Evolutionary conservation across 2,888 invertebrate genomes (phyloP).

Genomic region (Macrophya annulata): DNA sequence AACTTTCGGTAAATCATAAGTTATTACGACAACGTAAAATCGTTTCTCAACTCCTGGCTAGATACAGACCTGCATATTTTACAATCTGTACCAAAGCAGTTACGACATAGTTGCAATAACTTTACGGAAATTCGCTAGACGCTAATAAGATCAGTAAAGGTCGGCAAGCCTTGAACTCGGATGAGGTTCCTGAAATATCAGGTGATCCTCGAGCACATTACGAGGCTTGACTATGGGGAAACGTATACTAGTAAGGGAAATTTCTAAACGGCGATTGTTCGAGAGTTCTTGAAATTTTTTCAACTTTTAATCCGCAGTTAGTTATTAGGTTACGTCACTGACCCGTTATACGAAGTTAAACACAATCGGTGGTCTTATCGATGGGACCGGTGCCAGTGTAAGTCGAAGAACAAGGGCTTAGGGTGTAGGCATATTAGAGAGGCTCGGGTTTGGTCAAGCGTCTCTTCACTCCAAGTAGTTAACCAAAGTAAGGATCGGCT

Average conservation of each 20-base stretch:
- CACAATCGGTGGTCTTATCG: conserved; percentile 30
- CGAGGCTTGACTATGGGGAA: not conserved
- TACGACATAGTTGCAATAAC: conserved; percentile 50
- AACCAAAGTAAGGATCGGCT: not conserved
- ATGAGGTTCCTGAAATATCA: conserved; percentile 18
- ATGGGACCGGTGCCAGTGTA: conserved; percentile 2
- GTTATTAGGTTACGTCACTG: conserved; percentile 27
- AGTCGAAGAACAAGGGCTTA: conserved; percentile 3
- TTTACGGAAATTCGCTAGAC: conserved; percentile 47
- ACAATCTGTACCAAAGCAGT: conserved; percentile 49
- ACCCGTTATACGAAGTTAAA: conserved; percentile 32
- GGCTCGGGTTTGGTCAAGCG: conserved; percentile 27
- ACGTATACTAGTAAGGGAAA: not conserved
- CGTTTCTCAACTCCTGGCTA: conserved; percentile 28
- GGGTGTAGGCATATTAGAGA: conserved; percentile 5
- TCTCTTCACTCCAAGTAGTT: not conserved
- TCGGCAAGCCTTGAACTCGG: conserved; percentile 23
- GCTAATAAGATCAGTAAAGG: conserved; percentile 34
- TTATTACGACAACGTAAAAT: conserved; percentile 39
- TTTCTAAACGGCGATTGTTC: not conserved
- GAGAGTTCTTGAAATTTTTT: not conserved
- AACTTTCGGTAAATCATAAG: conserved; percentile 36
- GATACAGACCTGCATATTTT: conserved; percentile 45
- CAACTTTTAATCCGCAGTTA: conserved; percentile 19
- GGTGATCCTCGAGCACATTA: conserved; percentile 23